These are phyloP conservation scores for Oryzias curvinotus DNA, from an alignment of 2,113 vertebrate genomes.

Conservation along the genomic window DNA sequence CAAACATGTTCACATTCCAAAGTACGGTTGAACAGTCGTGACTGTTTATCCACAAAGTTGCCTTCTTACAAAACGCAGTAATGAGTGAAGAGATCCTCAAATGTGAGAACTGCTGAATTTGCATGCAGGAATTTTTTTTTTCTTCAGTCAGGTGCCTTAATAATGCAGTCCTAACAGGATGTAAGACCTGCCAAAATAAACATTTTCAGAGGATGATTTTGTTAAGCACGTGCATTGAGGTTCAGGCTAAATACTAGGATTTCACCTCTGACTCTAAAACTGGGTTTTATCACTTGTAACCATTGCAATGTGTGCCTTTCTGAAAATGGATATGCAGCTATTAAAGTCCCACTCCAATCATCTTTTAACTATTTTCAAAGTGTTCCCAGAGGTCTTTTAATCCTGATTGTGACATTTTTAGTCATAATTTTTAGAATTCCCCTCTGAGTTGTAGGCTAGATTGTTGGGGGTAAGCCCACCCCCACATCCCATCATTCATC, in stretches of 20 bases:
- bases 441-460: too few species aligned
- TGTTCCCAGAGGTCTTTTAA: too few species aligned
- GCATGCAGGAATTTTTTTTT: neutral
- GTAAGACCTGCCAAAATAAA: neutral
- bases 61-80: constrained; percentile 5
- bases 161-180: neutral
- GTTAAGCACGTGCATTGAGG: neutral
- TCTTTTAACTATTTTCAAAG: too few species aligned
- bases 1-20: constrained; percentile 55
- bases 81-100: constrained; percentile 31
- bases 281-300: too few species aligned
- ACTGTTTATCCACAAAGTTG: constrained; percentile 34
- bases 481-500: too few species aligned
- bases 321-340: too few species aligned
- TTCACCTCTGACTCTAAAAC: too few species aligned
- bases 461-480: too few species aligned
- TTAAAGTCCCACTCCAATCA: too few species aligned
- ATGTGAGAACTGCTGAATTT: constrained; percentile 6
- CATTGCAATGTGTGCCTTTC: too few species aligned
- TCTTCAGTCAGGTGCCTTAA: neutral
- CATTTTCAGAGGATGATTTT: neutral
- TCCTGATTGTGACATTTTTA: too few species aligned
- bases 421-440: too few species aligned
- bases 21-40: constrained; percentile 31
- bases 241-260: neutral